Evolutionary conservation across 2,797 vertebrate genomes (phyloP).

Genomic region (Morus bassanus): DNA sequence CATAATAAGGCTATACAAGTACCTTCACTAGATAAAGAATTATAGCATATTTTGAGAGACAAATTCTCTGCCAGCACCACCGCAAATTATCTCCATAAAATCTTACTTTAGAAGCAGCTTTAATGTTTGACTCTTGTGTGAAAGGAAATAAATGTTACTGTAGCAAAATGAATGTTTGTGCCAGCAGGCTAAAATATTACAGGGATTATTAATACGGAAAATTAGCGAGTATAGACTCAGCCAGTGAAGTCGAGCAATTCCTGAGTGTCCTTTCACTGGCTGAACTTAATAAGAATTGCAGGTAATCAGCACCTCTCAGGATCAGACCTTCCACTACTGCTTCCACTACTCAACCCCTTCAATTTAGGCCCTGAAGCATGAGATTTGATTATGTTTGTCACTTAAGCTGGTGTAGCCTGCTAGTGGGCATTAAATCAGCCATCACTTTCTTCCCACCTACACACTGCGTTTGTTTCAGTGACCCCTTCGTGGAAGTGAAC

Average conservation of each 20-base stretch:
- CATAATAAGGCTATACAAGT: background rate
- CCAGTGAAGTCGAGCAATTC: background rate
- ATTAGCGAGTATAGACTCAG: constrained; percentile 15
- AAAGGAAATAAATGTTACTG: constrained; percentile 43
- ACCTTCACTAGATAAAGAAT: constrained; percentile 1
- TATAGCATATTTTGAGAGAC: constrained; percentile 2
- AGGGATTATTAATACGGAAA: constrained; percentile 35
- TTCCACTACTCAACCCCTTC: constrained; percentile 23
- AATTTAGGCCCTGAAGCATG: constrained; percentile 55
- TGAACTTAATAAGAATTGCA: background rate
- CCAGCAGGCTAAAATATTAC: constrained; percentile 45
- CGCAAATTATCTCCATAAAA: constrained; percentile 38
- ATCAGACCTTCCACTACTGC: constrained; percentile 7
- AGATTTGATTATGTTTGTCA: constrained; percentile 62
- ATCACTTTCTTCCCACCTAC: constrained; percentile 16
- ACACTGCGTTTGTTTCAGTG: background rate
- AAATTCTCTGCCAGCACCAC: background rate
- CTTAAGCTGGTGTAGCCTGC: background rate
- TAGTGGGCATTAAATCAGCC: constrained; percentile 46
- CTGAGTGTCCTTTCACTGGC: background rate
- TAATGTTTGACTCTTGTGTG: constrained; percentile 25
- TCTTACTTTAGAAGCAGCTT: constrained; percentile 49
- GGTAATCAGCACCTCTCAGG: constrained; percentile 33
- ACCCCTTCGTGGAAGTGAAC: background rate
- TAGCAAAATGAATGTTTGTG: constrained; percentile 51